Evolutionary conservation across 2,888 invertebrate genomes (phyloP).

Genomic region (Drosophila formosana): DNA sequence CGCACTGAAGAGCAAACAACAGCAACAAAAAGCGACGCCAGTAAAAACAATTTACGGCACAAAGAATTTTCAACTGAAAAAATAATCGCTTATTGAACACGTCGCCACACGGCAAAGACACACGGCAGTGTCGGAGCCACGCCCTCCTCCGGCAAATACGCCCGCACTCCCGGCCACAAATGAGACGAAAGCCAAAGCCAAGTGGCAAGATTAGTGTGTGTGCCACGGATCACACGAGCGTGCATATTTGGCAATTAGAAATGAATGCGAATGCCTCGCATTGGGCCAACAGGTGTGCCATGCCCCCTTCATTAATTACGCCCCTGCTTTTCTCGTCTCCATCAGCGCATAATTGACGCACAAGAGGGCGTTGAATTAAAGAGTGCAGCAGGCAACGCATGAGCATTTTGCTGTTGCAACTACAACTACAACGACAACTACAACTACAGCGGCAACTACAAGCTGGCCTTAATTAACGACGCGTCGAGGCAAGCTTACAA

Average conservation of each 20-base stretch:
- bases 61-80: conserved; percentile 72
- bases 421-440: not conserved
- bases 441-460: conserved; percentile 28
- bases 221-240: conserved; percentile 60
- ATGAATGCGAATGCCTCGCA: conserved; percentile 31
- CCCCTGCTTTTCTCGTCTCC: not conserved
- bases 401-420: conserved; percentile 52
- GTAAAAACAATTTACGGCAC: conserved; percentile 62
- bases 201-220: conserved; percentile 61
- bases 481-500: conserved; percentile 39
- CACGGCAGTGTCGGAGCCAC: conserved; percentile 14
- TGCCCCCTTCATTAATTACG: conserved; percentile 47
- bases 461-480: conserved; percentile 61
- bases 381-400: conserved; percentile 44
- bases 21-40: conserved; percentile 30
- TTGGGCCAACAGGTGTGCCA: conserved; percentile 47
- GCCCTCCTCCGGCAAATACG: conserved; percentile 30
- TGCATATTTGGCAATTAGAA: conserved; percentile 73
- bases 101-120: conserved; percentile 41
- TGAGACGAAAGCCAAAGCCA: conserved; percentile 34
- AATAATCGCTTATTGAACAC: conserved; percentile 79
- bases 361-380: conserved; percentile 17
- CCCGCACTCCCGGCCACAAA: conserved; percentile 29
- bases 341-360: conserved; percentile 43
- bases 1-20: conserved; percentile 58